A percentile compares a stretch with the other conserved stretches of the same genome.
phyloP scores from a whole-genome alignment of 2,113 vertebrate species.

The Microcebus jonahi region DNA sequence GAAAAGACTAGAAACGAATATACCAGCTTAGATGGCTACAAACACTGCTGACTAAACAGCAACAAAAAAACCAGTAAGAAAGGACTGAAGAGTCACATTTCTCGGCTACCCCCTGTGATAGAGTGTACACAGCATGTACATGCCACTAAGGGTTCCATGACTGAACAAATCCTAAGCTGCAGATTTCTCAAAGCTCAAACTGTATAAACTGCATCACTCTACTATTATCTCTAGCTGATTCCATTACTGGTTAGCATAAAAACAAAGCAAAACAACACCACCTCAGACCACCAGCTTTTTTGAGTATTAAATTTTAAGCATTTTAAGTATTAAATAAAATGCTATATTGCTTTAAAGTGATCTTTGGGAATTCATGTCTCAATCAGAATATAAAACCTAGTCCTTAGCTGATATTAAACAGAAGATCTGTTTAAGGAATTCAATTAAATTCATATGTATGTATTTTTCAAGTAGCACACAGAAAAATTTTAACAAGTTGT shows the following conservation, averaged over 20 bases:
- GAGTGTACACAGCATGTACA: too few species aligned
- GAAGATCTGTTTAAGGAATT: slow-evolving; percentile 47
- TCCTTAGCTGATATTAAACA: not conserved
- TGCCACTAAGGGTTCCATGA: not conserved
- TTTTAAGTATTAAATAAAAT: not conserved
- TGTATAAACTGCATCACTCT: not conserved
- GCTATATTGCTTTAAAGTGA: not conserved
- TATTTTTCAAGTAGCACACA: slow-evolving; percentile 47
- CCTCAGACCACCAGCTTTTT: not conserved
- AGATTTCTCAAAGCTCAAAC: not conserved
- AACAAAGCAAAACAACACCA: not conserved
- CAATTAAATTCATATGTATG: slow-evolving; percentile 11
- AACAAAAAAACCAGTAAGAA: not conserved
- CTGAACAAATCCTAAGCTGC: not conserved
- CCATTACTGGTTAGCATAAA: not conserved
- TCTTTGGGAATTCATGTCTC: slow-evolving; percentile 37
- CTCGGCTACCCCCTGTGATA: not conserved
- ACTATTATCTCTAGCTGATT: not conserved
- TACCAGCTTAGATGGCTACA: not conserved
- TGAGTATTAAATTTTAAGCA: not conserved
- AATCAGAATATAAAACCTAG: not conserved
- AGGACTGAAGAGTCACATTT: not conserved
- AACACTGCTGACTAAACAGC: not conserved
- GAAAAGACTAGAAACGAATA: slow-evolving; percentile 39
- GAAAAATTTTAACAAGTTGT: slow-evolving; percentile 52